Base-by-base conservation (phyloP, 1,140 invertebrate species). In the Drosophila grimshawi region DNA sequence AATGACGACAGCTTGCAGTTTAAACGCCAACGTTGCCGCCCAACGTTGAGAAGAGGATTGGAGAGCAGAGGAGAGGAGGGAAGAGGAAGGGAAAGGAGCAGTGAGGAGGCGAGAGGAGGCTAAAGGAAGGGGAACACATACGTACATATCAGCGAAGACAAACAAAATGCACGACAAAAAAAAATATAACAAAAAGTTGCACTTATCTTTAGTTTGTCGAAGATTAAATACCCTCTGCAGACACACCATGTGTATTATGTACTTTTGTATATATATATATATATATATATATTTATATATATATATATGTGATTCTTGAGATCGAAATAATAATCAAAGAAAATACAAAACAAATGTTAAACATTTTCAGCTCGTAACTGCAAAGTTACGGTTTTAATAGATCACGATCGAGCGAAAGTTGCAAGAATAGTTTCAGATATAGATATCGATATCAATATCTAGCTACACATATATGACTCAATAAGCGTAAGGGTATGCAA, bases 1-100 rank as follows among this genome's bases (percentile, higher is more conserved):
- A 76, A 79, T 76, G 76, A 78, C 71, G 67, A 83, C 73, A 85
- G 76, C 77, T 79, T 81, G 72, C 76, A 63, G 19, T 19, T 19
- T 37, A 77, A 46, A 74, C 59, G 59, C 32, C 70, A 52, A 63
- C 35, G 55, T 62, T 41, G 52, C 29, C 65, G 39, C 55, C 43
- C 46, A 53, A 48, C 32, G 7, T 5, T 19, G 19, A 19, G 19
- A 32, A 55, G 30, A 41, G 7, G 7, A 8, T 0, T 39, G 11
- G 46, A 27, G 19, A 53, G 37, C 8, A 11, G 32, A 30, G 8
- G n/a, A 7, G 29, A 49, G 19, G 10, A 35, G 53, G 0, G 60
- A 64, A 41, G 2, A n/a, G n/a, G n/a, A 41, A 41, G 39, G 32
- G 10, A 43, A n/a, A 48, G 51, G 39, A 27, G 46, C 3, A n/a